A percentile compares a stretch with the other conserved stretches of the same genome.
phyloP scores from a whole-genome alignment of 2,888 invertebrate species.

The Leucania comma region DNA sequence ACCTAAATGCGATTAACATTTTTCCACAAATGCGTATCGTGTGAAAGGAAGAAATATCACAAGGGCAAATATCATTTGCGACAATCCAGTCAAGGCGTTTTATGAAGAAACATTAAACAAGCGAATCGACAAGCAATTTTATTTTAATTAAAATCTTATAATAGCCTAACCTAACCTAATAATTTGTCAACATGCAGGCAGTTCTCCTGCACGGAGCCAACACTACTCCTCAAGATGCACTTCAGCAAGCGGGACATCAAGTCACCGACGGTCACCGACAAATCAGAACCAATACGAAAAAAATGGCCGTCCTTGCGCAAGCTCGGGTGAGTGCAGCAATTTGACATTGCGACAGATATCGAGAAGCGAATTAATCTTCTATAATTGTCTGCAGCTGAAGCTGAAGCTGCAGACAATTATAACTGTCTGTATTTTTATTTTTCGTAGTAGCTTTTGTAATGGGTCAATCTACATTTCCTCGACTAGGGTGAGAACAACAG shows the following conservation, averaged over 20 bases:
- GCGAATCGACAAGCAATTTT: neutral
- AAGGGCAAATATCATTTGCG: neutral
- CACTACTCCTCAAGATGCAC: slow-evolving; percentile 90
- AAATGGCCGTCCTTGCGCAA: slow-evolving; percentile 61
- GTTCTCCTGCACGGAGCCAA: slow-evolving; percentile 90
- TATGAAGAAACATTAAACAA: neutral
- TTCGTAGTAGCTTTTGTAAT: too few species aligned
- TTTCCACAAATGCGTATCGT: neutral
- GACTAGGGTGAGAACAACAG: too few species aligned
- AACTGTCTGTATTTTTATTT: too few species aligned
- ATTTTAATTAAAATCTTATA: neutral
- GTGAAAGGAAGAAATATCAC: neutral
- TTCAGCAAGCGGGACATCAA: slow-evolving; percentile 83
- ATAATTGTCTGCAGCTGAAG: too few species aligned
- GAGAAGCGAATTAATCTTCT: neutral
- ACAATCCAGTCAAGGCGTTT: neutral
- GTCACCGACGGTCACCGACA: slow-evolving; percentile 27
- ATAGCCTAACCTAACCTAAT: neutral
- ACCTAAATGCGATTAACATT: neutral
- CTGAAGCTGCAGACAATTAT: too few species aligned
- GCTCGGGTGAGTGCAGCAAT: slow-evolving; percentile 67
- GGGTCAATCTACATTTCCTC: too few species aligned
- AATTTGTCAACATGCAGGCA: slow-evolving; percentile 69
- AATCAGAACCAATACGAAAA: slow-evolving; percentile 26
- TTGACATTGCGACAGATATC: neutral